Evolutionary conservation across 2,113 vertebrate species (phyloP).

Genomic region (Cairina moschata): DNA sequence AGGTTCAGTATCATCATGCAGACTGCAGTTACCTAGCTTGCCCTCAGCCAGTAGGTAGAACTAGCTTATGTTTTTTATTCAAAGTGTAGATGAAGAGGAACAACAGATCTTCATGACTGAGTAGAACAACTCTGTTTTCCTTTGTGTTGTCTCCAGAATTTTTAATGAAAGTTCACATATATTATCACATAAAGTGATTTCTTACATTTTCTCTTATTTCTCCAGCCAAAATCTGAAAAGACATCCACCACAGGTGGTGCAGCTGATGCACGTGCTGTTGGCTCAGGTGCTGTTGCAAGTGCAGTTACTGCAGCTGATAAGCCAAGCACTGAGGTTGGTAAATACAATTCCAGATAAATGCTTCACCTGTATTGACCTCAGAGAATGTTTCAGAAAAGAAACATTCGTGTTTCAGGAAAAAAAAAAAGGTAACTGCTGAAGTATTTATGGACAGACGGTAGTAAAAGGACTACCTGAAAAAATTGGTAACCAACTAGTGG

Average conservation of each 20-base stretch:
- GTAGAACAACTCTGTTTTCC: neutral
- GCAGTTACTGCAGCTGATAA: neutral
- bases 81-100: neutral
- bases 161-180: neutral
- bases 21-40: neutral
- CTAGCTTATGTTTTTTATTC: neutral
- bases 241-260: neutral
- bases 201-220: neutral
- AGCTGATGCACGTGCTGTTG: neutral
- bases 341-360: neutral
- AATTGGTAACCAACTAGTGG: neutral
- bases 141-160: neutral
- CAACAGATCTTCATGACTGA: neutral
- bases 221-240: conserved; percentile 28
- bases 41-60: neutral
- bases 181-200: neutral
- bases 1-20: neutral
- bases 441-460: neutral
- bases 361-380: neutral
- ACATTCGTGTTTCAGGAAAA: neutral
- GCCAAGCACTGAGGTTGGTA: conserved; percentile 32
- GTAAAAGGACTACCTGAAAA: neutral
- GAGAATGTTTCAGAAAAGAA: neutral
- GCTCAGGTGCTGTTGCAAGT: neutral
- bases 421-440: neutral